A percentile compares a stretch with the other conserved stretches of the same genome.
phyloP scores from a whole-genome alignment of 2,888 invertebrate species.

The Hydropsyche betteni region DNA sequence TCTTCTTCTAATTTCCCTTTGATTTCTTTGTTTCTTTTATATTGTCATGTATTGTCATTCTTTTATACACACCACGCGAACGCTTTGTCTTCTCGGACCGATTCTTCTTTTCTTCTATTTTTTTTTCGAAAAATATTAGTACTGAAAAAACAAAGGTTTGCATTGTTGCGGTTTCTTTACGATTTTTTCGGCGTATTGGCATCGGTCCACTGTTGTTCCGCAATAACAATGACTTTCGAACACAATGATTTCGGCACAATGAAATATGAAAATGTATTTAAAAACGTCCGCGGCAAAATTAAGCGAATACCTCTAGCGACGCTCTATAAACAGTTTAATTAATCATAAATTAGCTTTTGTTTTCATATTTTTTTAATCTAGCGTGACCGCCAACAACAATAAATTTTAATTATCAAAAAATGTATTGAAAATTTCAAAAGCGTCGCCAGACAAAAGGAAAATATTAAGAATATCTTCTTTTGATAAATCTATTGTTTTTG shows the following conservation, averaged over 20 bases:
- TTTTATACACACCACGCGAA: neutral
- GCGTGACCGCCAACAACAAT: slow-evolving; percentile 31
- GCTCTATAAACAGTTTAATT: slow-evolving; percentile 31
- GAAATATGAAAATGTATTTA: slow-evolving; percentile 36
- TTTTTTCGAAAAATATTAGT: slow-evolving; percentile 5
- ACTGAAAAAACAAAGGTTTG: slow-evolving; percentile 29
- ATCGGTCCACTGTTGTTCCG: slow-evolving; percentile 30
- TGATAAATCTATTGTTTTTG: slow-evolving; percentile 42
- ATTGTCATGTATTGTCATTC: neutral
- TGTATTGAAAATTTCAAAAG: slow-evolving; percentile 1
- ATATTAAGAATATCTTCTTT: slow-evolving; percentile 30
- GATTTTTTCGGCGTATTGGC: slow-evolving; percentile 33
- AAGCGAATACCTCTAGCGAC: neutral
- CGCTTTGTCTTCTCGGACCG: slow-evolving; percentile 23
- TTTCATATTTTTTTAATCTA: slow-evolving; percentile 33
- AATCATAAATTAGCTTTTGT: slow-evolving; percentile 26
- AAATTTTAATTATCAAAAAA: slow-evolving; percentile 23
- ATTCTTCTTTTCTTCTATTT: neutral
- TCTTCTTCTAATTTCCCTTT: slow-evolving; percentile 24
- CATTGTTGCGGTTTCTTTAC: slow-evolving; percentile 35
- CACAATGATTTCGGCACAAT: slow-evolving; percentile 31
- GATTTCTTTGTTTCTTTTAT: slow-evolving; percentile 17
- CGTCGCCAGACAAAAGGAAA: slow-evolving; percentile 31
- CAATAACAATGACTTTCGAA: slow-evolving; percentile 36
- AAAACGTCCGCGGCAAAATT: slow-evolving; percentile 8